phyloP scores from a whole-genome alignment of 2,113 vertebrate species.

The Gymnorhina tibicen region DNA sequence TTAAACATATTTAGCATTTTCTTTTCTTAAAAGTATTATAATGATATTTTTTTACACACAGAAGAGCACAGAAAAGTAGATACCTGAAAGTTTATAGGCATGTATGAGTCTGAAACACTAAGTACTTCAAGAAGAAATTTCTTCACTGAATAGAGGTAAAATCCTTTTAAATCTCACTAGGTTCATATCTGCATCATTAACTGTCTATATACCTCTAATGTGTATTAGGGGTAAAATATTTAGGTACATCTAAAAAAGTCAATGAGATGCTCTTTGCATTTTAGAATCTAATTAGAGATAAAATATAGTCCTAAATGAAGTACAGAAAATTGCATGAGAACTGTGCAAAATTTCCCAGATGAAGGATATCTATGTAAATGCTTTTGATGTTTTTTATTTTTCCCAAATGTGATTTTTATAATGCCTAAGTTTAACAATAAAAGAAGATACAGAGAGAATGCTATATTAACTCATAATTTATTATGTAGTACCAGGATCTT shows the following conservation, averaged over 20 bases:
- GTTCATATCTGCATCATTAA: background rate
- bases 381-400: background rate
- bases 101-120: background rate
- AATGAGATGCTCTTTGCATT: background rate
- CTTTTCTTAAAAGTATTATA: background rate
- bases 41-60: background rate
- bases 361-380: background rate
- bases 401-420: background rate
- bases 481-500: background rate
- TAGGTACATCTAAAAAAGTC: background rate
- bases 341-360: background rate
- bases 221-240: background rate
- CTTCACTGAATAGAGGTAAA: background rate
- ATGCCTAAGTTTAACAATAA: background rate
- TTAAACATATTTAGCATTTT: background rate
- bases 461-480: background rate
- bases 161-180: background rate
- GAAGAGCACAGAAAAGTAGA: background rate
- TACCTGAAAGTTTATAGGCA: background rate
- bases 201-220: background rate
- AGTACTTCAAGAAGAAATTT: background rate
- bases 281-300: background rate
- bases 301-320: background rate
- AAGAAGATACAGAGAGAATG: background rate
- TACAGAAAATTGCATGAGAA: background rate